Conservation (phyloP, 2,797 vertebrate species). For the Lepilemur septentrionalis region DNA sequence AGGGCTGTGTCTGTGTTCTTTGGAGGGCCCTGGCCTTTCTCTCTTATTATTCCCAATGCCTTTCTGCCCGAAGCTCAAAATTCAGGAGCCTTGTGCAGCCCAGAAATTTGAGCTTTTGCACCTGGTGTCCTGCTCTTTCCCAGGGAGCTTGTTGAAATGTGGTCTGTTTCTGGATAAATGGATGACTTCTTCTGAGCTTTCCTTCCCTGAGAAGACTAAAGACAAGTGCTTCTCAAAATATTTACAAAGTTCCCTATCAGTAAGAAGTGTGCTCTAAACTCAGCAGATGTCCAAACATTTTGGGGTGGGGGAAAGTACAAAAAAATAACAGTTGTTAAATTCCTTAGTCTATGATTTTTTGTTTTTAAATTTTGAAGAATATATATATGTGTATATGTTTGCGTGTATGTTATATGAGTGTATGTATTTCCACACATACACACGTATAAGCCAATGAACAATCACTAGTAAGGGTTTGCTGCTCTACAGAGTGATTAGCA, state of each 20-base stretch:
- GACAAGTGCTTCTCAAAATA: not conserved
- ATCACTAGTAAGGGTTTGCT: not conserved
- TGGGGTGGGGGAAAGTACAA: not conserved
- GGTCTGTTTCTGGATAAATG: not conserved
- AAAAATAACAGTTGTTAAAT: not conserved
- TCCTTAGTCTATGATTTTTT: not conserved
- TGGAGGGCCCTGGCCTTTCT: not conserved
- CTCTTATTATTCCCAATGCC: too few species aligned
- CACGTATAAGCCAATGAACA: not conserved
- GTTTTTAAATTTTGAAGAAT: not conserved
- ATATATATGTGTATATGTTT: not conserved
- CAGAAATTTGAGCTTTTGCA: not conserved
- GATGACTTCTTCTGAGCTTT: not conserved
- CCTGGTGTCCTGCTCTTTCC: not conserved
- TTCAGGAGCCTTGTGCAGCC: not conserved
- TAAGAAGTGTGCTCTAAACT: not conserved
- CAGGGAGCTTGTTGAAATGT: not conserved
- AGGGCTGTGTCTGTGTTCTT: not conserved
- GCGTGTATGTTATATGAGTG: not conserved
- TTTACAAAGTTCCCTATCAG: not conserved
- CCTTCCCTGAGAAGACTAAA: not conserved
- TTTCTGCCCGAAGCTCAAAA: not conserved
- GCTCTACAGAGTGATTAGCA: not conserved
- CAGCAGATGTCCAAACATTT: not conserved
- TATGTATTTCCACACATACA: not conserved